These are phyloP conservation scores for Drosophila azteca DNA, from an alignment of 1,140 invertebrate species.

Conservation along the genomic window DNA sequence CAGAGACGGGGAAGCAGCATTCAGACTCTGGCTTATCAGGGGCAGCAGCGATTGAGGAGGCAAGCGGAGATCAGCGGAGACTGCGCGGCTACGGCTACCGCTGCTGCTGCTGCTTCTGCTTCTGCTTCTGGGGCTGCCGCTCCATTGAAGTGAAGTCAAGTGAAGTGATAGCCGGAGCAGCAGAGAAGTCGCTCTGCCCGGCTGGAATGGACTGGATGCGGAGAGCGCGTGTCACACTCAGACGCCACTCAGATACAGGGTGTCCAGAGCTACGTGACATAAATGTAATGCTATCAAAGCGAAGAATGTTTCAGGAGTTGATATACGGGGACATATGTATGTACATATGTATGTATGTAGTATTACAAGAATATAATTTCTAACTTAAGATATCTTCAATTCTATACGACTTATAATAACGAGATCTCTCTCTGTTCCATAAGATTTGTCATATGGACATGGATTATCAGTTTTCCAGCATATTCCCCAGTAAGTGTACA, in stretches of 20 bases:
- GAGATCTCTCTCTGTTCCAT: no score
- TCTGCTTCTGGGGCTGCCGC: constrained; percentile 12
- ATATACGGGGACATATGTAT: no score
- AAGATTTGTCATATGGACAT: no score
- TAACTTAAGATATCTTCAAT: no score
- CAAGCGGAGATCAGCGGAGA: constrained; percentile 39
- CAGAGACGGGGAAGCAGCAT: neutral
- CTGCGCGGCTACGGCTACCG: constrained; percentile 34
- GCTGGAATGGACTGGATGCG: constrained; percentile 36
- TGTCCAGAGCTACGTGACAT: neutral
- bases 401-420: no score
- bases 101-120: neutral
- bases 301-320: no score
- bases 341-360: no score
- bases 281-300: no score
- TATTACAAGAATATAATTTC: no score
- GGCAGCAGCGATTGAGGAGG: constrained; percentile 38
- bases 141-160: constrained; percentile 58
- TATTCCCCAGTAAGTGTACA: no score
- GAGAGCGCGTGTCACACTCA: constrained; percentile 69
- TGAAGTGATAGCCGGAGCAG: constrained; percentile 60
- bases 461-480: no score
- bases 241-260: constrained; percentile 44
- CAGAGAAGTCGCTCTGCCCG: constrained; percentile 20
- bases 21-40: constrained; percentile 53